phyloP scores from a whole-genome alignment of 2,113 vertebrate genomes.

The Entelurus aequoreus region DNA sequence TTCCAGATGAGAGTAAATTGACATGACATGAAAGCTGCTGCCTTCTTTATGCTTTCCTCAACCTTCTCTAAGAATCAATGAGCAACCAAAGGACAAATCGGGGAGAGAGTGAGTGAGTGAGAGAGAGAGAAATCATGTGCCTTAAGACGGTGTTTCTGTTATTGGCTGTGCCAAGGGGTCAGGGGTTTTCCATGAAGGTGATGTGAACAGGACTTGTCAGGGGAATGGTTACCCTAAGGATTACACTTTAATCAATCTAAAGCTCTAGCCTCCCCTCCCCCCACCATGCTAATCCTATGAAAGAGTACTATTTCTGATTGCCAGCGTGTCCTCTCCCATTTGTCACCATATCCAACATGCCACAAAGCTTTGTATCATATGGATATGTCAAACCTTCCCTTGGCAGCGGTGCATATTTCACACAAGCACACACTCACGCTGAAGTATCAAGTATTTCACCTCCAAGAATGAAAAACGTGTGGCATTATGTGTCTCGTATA shows the following conservation, averaged over 20 bases:
- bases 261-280: constrained; percentile 54
- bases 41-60: constrained; percentile 6
- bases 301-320: constrained; percentile 56
- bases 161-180: neutral
- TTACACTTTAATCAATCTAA: constrained; percentile 71
- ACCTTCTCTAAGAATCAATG: constrained; percentile 22
- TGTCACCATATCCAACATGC: constrained; percentile 46
- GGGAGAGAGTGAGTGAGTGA: neutral
- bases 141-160: neutral
- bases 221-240: constrained; percentile 63
- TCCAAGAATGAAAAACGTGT: neutral
- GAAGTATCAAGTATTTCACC: constrained; percentile 5
- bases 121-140: neutral
- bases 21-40: constrained; percentile 1
- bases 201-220: constrained; percentile 50
- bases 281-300: constrained; percentile 61
- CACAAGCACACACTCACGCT: constrained; percentile 28
- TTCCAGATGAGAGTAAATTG: constrained; percentile 9
- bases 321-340: constrained; percentile 53
- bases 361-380: constrained; percentile 46
- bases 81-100: constrained; percentile 2
- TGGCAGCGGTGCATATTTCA: constrained; percentile 13
- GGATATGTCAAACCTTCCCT: constrained; percentile 14
- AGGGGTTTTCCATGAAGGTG: constrained; percentile 17
- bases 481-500: too few relatives aligned